phyloP scores from a whole-genome alignment of 2,797 vertebrate species.

The Poecile montanus region DNA sequence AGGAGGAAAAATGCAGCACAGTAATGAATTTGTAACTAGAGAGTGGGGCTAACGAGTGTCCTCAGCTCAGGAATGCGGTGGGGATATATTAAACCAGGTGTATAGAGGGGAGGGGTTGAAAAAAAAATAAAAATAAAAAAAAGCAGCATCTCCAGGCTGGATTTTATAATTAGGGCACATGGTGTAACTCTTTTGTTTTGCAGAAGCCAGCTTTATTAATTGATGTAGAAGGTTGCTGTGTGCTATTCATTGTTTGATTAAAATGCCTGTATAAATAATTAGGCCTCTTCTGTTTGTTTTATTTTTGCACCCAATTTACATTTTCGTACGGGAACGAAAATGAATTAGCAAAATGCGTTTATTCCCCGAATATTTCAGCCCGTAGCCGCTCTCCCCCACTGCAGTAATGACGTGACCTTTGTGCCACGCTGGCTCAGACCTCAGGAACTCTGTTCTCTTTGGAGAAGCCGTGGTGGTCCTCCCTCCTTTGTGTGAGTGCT shows the following conservation, averaged over 20 bases:
- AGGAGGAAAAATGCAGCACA: conserved; percentile 32
- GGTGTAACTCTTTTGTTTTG: conserved; percentile 65
- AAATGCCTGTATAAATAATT: conserved; percentile 81
- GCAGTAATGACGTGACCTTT: neutral
- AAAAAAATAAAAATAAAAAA: neutral
- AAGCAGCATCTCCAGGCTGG: conserved; percentile 20
- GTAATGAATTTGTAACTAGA: conserved; percentile 51
- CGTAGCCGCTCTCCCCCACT: neutral
- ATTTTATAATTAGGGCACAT: conserved; percentile 63
- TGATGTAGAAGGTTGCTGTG: conserved; percentile 68
- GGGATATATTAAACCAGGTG: conserved; percentile 32
- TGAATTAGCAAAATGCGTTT: neutral
- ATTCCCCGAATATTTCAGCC: neutral
- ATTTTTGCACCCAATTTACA: conserved; percentile 55
- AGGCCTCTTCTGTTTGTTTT: conserved; percentile 67
- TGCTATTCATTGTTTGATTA: conserved; percentile 79
- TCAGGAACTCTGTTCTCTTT: neutral
- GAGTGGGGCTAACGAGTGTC: conserved; percentile 29
- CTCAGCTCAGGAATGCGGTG: conserved; percentile 40
- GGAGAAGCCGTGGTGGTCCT: neutral
- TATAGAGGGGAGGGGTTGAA: neutral
- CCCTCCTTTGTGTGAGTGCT: conserved; percentile 27
- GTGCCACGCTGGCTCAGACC: neutral
- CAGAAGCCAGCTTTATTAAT: conserved; percentile 68
- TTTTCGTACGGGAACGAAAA: neutral